These are phyloP conservation scores for Probaryconus sp. DNA, from an alignment of 1,140 invertebrate species.

Conservation along the genomic window DNA sequence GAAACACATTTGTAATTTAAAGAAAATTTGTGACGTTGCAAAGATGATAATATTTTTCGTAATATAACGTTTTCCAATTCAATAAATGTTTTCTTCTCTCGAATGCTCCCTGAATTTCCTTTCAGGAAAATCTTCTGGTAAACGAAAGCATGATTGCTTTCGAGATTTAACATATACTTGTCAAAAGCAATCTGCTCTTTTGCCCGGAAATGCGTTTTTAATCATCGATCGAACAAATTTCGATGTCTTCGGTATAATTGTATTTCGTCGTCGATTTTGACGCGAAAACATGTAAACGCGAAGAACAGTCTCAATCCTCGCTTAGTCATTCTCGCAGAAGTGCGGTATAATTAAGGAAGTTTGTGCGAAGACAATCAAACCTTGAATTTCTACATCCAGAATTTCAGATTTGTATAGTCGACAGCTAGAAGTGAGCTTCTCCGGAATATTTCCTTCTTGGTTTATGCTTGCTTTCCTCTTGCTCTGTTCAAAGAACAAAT, in stretches of 20 bases:
- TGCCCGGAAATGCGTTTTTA: slow-evolving; percentile 2
- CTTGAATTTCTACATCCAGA: slow-evolving; percentile 56
- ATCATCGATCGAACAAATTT: slow-evolving; percentile 45
- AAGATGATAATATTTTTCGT: too few species aligned
- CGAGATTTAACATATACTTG: neutral
- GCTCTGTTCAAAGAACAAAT: slow-evolving; percentile 50
- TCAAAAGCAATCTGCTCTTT: neutral
- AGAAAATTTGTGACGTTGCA: too few species aligned
- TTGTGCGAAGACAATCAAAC: slow-evolving; percentile 73
- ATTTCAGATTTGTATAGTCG: slow-evolving; percentile 59
- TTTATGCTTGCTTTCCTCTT: slow-evolving; percentile 18
- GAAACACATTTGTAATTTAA: too few species aligned
- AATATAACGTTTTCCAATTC: too few species aligned
- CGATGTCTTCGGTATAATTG: slow-evolving; percentile 10
- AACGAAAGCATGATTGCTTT: slow-evolving; percentile 12
- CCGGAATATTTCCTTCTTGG: slow-evolving; percentile 7
- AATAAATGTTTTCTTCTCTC: too few species aligned
- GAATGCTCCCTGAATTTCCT: slow-evolving; percentile 9
- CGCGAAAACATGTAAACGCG: slow-evolving; percentile 46
- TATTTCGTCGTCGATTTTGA: slow-evolving; percentile 41
- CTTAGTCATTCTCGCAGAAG: slow-evolving; percentile 68
- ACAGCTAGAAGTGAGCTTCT: slow-evolving; percentile 27
- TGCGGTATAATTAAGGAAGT: slow-evolving; percentile 76
- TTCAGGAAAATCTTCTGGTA: neutral
- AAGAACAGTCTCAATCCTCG: slow-evolving; percentile 45